Base-by-base conservation (phyloP, 1,140 invertebrate genomes). In the Lethocerus indicus region DNA sequence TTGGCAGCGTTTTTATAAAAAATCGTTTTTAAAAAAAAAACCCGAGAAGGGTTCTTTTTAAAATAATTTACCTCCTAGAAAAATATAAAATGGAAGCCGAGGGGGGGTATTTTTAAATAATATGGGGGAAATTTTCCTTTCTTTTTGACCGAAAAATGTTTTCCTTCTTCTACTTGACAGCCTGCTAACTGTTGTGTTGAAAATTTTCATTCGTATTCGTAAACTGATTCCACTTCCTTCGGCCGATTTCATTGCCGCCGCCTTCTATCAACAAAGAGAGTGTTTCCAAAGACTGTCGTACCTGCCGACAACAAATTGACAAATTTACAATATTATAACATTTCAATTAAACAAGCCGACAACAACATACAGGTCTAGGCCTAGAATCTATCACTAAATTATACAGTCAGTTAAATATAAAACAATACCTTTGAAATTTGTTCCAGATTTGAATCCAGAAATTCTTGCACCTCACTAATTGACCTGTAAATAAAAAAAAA, bases 401-500 rank as follows among this genome's bases (percentile, higher is more conserved):
- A 28, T 16, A 18, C n/a, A 16, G 28, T 47, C 5, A 18, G 18
- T n/a, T 16, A 47, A 16, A 6, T 4, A 39, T 39, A 24, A 39
- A 39, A 24, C 6, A 39, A 24, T 55, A 57, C 56, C 47, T 56
- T 55, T 5, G 51, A 49, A 35, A 57, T 51, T 40, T 57, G 54
- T 16, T 57, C 47, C 20, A 57, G 44, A 53, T 57, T 55, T 14
- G 44, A 16, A 40, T 57, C 50, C 12, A 57, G 43, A 47, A 53
- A 57, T 7, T 50, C 51, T 40, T 57, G 54, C n/a, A 57, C 54
- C 47, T 57, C 54, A 47, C 47, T 53, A 21, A 49, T 47, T 37
- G 56, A 57, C 25, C 53, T 53, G 42, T n/a, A 47, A 53, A 40
- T 28, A 47, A 45, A 39, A 37, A n/a, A 27, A 25, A 50, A 48